phyloP scores from a whole-genome alignment of 2,113 vertebrate species.

The Capricornis sumatraensis region DNA sequence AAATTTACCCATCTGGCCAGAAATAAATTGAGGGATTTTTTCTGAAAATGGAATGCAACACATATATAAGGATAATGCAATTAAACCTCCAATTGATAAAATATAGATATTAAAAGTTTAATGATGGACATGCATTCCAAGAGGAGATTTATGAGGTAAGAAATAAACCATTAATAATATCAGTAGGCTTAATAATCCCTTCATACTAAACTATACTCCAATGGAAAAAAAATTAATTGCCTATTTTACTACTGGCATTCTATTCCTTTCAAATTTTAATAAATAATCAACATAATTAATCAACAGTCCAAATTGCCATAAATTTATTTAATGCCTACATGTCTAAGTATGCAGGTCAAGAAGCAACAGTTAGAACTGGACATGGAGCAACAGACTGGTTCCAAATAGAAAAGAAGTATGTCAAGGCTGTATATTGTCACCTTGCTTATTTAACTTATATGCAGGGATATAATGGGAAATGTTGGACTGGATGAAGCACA shows the following conservation, averaged over 20 bases:
- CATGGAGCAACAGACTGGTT: background rate
- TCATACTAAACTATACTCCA: background rate
- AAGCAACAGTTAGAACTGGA: background rate
- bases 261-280: background rate
- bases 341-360: background rate
- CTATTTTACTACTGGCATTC: background rate
- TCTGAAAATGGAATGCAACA: background rate
- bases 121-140: background rate
- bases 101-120: background rate
- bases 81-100: background rate
- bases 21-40: background rate
- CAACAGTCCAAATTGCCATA: background rate
- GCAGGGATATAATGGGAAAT: background rate
- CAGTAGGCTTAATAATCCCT: background rate
- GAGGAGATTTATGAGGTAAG: background rate
- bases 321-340: background rate
- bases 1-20: background rate
- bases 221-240: background rate
- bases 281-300: background rate
- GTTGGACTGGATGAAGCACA: background rate
- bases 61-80: background rate
- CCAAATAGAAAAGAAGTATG: background rate
- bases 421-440: background rate
- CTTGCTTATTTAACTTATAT: background rate
- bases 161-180: background rate